Evolutionary conservation across 1,140 invertebrate genomes (phyloP).

Genomic region (Aporrectodea caliginosa): DNA sequence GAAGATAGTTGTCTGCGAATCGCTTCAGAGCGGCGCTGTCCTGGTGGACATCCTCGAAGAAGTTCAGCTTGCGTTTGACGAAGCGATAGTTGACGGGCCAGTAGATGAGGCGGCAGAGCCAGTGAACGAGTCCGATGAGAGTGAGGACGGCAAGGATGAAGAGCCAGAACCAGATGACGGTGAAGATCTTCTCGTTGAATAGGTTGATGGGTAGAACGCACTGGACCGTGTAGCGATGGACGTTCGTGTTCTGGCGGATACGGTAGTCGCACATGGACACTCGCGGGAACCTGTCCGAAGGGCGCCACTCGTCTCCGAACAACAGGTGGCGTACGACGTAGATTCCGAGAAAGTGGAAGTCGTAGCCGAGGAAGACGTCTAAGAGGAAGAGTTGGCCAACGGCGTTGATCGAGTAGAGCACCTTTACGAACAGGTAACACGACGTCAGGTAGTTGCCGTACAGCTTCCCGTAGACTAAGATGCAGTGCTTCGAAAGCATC

Average conservation of each 20-base stretch:
- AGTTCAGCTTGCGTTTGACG: constrained; percentile 33
- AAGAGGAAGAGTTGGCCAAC: constrained; percentile 44
- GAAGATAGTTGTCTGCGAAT: constrained; percentile 33
- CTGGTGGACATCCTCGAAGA: constrained; percentile 22
- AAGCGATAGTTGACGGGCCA: constrained; percentile 24
- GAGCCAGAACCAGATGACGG: constrained; percentile 37
- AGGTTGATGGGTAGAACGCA: constrained; percentile 44
- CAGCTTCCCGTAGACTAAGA: constrained; percentile 53
- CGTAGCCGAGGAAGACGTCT: constrained; percentile 58
- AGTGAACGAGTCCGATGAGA: constrained; percentile 47
- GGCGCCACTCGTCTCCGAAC: constrained; percentile 45
- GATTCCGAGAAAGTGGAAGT: constrained; percentile 58
- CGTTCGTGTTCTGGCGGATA: constrained; percentile 53
- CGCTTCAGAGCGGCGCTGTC: constrained; percentile 10
- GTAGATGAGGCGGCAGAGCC: constrained; percentile 49
- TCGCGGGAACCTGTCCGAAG: constrained; percentile 54
- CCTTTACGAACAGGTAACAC: constrained; percentile 58
- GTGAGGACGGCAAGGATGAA: constrained; percentile 40
- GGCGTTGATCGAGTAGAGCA: constrained; percentile 58
- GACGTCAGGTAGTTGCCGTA: constrained; percentile 58
- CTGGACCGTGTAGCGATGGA: constrained; percentile 53
- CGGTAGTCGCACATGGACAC: constrained; percentile 58
- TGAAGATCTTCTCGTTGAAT: constrained; percentile 39
- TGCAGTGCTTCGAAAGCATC: constrained; percentile 38
- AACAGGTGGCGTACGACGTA: constrained; percentile 53